A percentile compares a stretch with the other conserved stretches of the same genome.
Conservation (phyloP, 2,113 vertebrate species). For the Enhydra lutris region DNA sequence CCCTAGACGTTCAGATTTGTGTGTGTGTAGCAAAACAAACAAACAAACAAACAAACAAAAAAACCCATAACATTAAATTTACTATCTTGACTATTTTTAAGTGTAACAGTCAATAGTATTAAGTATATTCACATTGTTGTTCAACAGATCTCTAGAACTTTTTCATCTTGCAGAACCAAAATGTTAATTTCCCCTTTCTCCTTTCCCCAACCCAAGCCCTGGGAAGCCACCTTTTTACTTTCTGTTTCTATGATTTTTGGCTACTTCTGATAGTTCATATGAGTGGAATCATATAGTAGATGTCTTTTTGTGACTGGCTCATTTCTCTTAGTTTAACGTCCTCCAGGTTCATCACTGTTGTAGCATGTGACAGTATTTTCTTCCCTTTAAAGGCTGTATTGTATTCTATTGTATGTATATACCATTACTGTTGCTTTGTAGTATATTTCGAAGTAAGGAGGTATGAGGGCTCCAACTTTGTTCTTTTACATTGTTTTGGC, state of each 20-base stretch:
- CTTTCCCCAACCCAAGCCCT: background rate
- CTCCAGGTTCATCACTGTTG: background rate
- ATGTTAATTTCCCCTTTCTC: background rate
- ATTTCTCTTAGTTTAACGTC: background rate
- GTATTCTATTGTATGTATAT: background rate
- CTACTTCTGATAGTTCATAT: background rate
- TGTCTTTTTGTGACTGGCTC: background rate
- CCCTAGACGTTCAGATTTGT: background rate
- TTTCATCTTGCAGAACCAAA: background rate
- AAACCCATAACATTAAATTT: background rate
- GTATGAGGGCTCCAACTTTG: background rate
- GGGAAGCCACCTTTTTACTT: background rate
- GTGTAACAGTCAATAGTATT: background rate
- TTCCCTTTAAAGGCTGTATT: background rate
- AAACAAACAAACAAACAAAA: background rate
- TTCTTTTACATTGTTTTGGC: background rate
- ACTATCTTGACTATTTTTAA: background rate
- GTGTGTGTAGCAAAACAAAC: background rate
- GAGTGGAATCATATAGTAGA: background rate
- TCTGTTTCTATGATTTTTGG: background rate
- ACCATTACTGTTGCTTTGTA: background rate
- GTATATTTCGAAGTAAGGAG: background rate
- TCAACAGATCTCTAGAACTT: background rate
- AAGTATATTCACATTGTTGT: background rate
- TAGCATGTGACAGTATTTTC: background rate